Base-by-base conservation (phyloP, 2,113 vertebrate genomes). In the Haemorhous mexicanus region DNA sequence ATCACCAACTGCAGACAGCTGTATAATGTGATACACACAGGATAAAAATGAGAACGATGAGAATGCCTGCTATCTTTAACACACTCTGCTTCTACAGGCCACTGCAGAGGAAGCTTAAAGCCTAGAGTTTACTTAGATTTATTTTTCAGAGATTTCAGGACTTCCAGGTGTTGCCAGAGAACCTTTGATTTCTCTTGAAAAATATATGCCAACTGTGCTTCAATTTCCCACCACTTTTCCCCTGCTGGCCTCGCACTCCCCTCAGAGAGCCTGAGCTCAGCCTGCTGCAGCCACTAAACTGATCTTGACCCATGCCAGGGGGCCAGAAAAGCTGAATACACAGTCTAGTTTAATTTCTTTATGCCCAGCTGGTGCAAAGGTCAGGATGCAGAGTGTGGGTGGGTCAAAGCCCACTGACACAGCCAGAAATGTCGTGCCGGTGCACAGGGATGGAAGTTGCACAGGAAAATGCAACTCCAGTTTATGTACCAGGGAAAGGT, bases 281-380 rank as follows among this genome's bases (percentile, higher is more conserved):
- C 21, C 11, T n/a, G 39, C 76, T 67, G 84, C 78, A 85, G 37
- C 56, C 37, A 10, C 76, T 83, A 61, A 93, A 87, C 80, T 87
- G 69, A 30, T 73, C 73, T 24, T 91, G 73, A 84, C 77, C 77
- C 84, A 15, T 58, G 53, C 18, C n/a, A 82, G 46, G 24, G 24
- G 69, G 61, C 52, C 93, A 95, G 83, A 55, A 83, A 77, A 79
- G 26, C 56, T n/a, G 46, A 75, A 91, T 16, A 21, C 49, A 41
- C 13, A 82, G 35, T 35, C 73, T 78, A 46, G 87, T 93, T 94
- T 89, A 61, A 87, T 93, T 94, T 76, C 69, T 87, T 91, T 85
- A 39, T 3, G 76, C 37, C 84, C 73, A 95, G 80, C 74, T 58
- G 35, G 46, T 85, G 66, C 43, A 56, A 85, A 88, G 87, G 74